These are phyloP conservation scores for Morone saxatilis DNA, from an alignment of 2,113 vertebrate species.

Conservation along the genomic window DNA sequence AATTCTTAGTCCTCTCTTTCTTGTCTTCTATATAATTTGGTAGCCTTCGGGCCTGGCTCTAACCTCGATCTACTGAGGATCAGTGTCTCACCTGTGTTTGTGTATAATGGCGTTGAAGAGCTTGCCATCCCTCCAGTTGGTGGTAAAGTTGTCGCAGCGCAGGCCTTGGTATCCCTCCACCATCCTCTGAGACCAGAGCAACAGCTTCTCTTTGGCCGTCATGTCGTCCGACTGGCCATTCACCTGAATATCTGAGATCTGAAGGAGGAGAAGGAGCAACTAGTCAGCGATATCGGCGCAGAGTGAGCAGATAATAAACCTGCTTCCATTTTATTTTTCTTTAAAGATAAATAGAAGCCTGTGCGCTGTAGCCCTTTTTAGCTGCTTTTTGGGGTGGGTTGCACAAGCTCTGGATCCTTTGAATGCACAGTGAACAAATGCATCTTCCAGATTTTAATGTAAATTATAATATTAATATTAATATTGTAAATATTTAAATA, in stretches of 20 bases:
- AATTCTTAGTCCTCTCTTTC: too few species aligned
- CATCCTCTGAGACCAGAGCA: constrained; percentile 97
- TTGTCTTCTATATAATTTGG: too few species aligned
- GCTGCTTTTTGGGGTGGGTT: background rate
- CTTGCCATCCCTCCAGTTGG: constrained; percentile 93
- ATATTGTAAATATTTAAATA: background rate
- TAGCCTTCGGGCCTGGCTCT: background rate
- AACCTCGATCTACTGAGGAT: background rate
- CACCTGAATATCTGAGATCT: constrained; percentile 99
- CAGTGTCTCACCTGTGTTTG: constrained; percentile 89
- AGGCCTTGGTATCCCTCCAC: constrained; percentile 93
- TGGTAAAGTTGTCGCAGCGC: constrained; percentile 96
- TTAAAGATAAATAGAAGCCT: background rate
- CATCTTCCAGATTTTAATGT: background rate
- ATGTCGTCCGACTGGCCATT: constrained; percentile 97
- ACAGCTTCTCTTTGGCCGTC: constrained; percentile 97
- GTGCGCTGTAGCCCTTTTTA: background rate
- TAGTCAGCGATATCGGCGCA: background rate
- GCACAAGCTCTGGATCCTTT: background rate
- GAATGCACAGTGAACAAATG: background rate
- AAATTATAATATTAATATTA: background rate
- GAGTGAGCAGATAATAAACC: background rate
- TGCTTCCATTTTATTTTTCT: background rate
- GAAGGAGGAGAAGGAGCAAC: background rate
- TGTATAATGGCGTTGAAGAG: constrained; percentile 97